Percentiles rank a stretch among this genome's conserved stretches.
These are phyloP conservation scores for Pandemis corylana DNA, from an alignment of 2,888 invertebrate genomes.

Conservation along the genomic window DNA sequence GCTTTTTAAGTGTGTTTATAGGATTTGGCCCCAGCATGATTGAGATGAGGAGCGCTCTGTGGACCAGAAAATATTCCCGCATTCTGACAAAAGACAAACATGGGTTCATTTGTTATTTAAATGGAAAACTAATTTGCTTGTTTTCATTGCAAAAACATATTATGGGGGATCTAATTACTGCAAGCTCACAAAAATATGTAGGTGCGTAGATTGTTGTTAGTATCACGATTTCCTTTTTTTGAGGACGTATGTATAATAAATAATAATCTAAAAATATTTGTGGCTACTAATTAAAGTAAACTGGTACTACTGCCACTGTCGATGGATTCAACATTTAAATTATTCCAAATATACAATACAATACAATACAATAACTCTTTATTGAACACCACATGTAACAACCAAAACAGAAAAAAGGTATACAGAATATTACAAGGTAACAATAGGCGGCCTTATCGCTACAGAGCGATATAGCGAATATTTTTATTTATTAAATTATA, in stretches of 20 bases:
- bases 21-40: constrained; percentile 55
- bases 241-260: not conserved
- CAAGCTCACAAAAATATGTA: not conserved
- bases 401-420: no score
- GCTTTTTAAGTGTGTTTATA: constrained; percentile 73
- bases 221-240: not conserved
- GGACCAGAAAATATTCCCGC: constrained; percentile 31
- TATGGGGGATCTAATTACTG: not conserved
- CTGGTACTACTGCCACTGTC: not conserved
- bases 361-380: no score
- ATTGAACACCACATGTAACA: no score
- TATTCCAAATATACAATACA: no score
- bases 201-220: not conserved
- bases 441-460: no score
- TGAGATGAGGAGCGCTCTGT: constrained; percentile 27
- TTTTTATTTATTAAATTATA: not conserved
- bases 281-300: not conserved
- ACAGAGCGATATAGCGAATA: no score
- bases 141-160: not conserved
- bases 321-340: not conserved
- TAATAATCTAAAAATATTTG: no score
- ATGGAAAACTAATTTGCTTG: not conserved
- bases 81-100: constrained; percentile 25
- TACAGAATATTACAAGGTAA: no score
- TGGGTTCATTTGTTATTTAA: not conserved